Evolutionary conservation across 2,888 invertebrate genomes (phyloP).

Genomic region (Lasius platythorax): DNA sequence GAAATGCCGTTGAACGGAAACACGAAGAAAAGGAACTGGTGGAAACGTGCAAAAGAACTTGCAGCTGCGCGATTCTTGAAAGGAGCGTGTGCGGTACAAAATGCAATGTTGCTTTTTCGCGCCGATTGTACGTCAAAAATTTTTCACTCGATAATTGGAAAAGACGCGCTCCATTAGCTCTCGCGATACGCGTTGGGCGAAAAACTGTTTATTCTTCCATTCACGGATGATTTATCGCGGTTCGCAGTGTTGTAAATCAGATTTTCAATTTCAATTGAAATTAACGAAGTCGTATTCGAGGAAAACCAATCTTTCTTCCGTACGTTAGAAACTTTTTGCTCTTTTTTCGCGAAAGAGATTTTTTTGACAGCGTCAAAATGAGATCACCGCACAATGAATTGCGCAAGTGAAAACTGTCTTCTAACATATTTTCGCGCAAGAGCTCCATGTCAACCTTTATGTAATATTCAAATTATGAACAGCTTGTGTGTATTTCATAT

Average conservation of each 20-base stretch:
- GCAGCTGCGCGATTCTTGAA: conserved; percentile 61
- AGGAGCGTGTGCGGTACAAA: conserved; percentile 33
- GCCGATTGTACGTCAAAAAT: conserved; percentile 46
- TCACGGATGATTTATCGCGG: conserved; percentile 44
- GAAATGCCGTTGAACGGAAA: conserved; percentile 65
- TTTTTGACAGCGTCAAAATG: background rate
- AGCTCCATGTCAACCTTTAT: background rate
- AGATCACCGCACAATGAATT: background rate
- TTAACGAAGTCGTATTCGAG: conserved; percentile 8
- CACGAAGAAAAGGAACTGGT: conserved; percentile 36
- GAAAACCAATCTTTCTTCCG: background rate
- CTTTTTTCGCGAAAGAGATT: background rate
- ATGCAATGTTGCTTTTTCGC: conserved; percentile 42
- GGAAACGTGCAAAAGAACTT: conserved; percentile 61
- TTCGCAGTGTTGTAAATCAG: conserved; percentile 3
- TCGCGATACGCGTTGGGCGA: conserved; percentile 31
- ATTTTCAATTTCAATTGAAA: conserved; percentile 38
- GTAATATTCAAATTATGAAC: conserved; percentile 4
- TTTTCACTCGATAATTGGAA: conserved; percentile 51
- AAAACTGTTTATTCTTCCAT: conserved; percentile 44
- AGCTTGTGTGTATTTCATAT: conserved; percentile 37
- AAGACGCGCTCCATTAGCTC: conserved; percentile 50
- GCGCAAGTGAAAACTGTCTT: background rate
- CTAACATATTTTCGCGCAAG: background rate
- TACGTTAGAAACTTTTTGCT: background rate